These are phyloP conservation scores for Dasysyrphus tricinctus DNA, from an alignment of 2,888 invertebrate species.

Conservation along the genomic window DNA sequence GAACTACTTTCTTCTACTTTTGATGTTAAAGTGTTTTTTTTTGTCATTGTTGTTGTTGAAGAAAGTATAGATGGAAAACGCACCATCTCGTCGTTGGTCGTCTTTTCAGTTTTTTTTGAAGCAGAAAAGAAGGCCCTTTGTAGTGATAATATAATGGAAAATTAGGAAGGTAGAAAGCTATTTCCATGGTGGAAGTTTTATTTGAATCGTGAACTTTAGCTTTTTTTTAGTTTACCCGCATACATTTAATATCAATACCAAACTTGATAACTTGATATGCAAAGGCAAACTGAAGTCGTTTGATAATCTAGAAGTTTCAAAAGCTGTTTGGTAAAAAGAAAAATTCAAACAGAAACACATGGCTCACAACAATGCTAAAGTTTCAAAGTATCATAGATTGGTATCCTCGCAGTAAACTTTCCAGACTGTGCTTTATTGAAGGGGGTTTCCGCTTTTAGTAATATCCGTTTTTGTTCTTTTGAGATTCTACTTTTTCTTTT, in stretches of 20 bases:
- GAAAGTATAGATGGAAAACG: neutral
- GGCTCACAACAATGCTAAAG: neutral
- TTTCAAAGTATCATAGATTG: neutral
- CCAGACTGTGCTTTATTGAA: neutral
- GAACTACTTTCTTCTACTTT: constrained; percentile 24
- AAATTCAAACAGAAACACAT: neutral
- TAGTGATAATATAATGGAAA: neutral
- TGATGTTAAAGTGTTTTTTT: constrained; percentile 5
- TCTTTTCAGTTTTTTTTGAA: neutral
- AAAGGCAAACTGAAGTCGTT: neutral
- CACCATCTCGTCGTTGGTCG: neutral
- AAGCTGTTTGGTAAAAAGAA: neutral
- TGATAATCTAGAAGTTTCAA: neutral
- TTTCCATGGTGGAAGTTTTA: neutral
- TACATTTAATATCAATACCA: neutral
- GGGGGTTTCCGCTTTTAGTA: neutral
- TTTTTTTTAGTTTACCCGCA: neutral
- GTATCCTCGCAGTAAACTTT: neutral
- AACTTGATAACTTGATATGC: neutral
- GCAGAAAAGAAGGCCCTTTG: neutral
- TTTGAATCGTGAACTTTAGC: neutral
- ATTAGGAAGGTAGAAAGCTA: neutral
- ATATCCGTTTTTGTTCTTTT: neutral
- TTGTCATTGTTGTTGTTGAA: neutral
- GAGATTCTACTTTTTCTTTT: no score